Conservation (phyloP, 2,113 vertebrate species). For the Eurypyga helias region DNA sequence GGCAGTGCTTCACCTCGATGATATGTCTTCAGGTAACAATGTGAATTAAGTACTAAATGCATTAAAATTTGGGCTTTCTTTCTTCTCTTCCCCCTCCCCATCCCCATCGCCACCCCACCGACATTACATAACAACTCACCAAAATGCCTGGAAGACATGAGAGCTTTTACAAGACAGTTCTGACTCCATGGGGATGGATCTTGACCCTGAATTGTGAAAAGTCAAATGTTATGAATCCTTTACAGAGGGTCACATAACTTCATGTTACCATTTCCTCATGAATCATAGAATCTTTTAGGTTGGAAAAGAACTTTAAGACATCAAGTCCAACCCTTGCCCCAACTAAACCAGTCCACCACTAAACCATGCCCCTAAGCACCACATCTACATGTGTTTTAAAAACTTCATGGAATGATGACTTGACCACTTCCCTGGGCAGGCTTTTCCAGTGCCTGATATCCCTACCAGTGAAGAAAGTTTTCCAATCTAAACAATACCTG, state of each 20-base stretch:
- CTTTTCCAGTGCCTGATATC: too few species aligned
- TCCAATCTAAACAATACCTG: too few species aligned
- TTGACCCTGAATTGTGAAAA: neutral
- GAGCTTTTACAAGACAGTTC: neutral
- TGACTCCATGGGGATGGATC: neutral
- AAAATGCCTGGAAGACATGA: neutral
- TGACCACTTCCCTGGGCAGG: too few species aligned
- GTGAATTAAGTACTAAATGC: neutral
- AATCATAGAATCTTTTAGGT: too few species aligned
- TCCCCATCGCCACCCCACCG: neutral
- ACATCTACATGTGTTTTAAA: too few species aligned
- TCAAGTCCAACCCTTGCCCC: too few species aligned
- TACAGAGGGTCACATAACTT: neutral
- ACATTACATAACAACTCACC: neutral
- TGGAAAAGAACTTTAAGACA: too few species aligned
- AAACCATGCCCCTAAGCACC: too few species aligned
- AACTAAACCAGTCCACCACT: too few species aligned
- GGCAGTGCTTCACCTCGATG: neutral
- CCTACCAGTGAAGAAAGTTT: too few species aligned
- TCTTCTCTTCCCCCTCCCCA: neutral
- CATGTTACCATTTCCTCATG: neutral
- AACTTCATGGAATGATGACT: too few species aligned
- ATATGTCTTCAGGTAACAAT: neutral
- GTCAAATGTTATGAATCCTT: rapidly evolving
- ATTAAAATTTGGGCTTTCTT: neutral